Percentiles rank a stretch among this genome's conserved stretches.
Conservation (phyloP, 2,888 invertebrate species). For the Lathronympha strigana region DNA sequence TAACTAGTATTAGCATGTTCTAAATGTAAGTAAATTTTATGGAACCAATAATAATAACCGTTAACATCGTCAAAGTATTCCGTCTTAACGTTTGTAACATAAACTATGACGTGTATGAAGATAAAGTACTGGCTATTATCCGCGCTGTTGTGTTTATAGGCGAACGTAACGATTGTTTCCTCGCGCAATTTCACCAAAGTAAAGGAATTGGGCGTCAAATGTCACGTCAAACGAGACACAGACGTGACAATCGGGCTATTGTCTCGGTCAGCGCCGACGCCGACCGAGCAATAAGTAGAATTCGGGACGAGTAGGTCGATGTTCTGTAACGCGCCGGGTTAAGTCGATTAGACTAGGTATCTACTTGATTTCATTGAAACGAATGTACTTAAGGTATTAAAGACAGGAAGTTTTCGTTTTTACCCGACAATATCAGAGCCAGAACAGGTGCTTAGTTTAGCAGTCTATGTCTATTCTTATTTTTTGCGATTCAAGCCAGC, state of each 20-base stretch:
- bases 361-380: too few relatives aligned
- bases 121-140: conserved; percentile 47
- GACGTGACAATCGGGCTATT: conserved; percentile 70
- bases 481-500: too few relatives aligned
- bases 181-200: conserved; percentile 60
- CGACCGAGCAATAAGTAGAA: conserved; percentile 31
- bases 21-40: conserved; percentile 5
- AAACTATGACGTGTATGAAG: conserved; percentile 4
- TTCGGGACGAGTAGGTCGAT: conserved; percentile 23
- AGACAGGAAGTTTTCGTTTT: too few relatives aligned
- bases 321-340: not conserved
- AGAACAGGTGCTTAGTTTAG: too few relatives aligned
- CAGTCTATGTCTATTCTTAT: too few relatives aligned
- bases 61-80: not conserved
- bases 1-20: conserved; percentile 1
- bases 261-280: conserved; percentile 49
- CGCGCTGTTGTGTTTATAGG: conserved; percentile 47
- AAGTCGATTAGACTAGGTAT: too few relatives aligned
- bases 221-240: conserved; percentile 59
- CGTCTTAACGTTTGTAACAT: not conserved
- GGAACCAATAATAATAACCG: conserved; percentile 6
- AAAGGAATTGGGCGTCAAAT: conserved; percentile 57
- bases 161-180: conserved; percentile 45
- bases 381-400: too few relatives aligned
- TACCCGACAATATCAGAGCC: too few relatives aligned